Evolutionary conservation across 2,888 invertebrate species (phyloP).

Genomic region (Cistogaster globosa): DNA sequence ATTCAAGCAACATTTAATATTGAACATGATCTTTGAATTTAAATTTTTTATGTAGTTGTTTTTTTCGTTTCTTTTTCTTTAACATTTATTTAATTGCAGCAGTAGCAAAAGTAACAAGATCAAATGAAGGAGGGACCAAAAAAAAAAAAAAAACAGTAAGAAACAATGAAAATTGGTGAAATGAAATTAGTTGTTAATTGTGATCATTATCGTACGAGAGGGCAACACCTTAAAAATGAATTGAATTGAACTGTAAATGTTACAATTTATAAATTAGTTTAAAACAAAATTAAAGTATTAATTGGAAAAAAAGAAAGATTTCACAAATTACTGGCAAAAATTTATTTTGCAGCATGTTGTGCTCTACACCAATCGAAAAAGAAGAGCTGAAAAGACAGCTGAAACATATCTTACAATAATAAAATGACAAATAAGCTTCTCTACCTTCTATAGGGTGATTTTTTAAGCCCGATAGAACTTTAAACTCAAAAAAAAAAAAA

Average conservation of each 20-base stretch:
- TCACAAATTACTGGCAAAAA: constrained; percentile 31
- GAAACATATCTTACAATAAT: too few relatives aligned
- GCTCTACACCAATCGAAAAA: neutral
- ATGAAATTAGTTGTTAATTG: constrained; percentile 69
- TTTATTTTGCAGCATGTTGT: neutral
- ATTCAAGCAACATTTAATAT: constrained; percentile 46
- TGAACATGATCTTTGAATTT: constrained; percentile 51
- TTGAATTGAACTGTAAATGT: constrained; percentile 63
- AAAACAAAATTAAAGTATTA: constrained; percentile 34
- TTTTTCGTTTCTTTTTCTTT: neutral
- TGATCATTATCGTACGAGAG: constrained; percentile 63
- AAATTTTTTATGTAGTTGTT: neutral
- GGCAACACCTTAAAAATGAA: constrained; percentile 66
- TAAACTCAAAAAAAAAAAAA: too few relatives aligned
- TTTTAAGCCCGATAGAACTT: too few relatives aligned
- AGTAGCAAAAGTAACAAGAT: constrained; percentile 20
- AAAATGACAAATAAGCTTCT: too few relatives aligned
- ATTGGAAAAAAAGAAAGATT: constrained; percentile 18
- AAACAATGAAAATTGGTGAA: constrained; percentile 49
- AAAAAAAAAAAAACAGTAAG: too few relatives aligned
- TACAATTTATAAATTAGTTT: constrained; percentile 65
- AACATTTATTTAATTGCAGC: constrained; percentile 45
- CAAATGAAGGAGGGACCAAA: constrained; percentile 34
- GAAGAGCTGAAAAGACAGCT: too few relatives aligned
- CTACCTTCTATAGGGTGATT: too few relatives aligned